Conservation (phyloP, 2,797 vertebrate species). For the Gouania willdenowi region DNA sequence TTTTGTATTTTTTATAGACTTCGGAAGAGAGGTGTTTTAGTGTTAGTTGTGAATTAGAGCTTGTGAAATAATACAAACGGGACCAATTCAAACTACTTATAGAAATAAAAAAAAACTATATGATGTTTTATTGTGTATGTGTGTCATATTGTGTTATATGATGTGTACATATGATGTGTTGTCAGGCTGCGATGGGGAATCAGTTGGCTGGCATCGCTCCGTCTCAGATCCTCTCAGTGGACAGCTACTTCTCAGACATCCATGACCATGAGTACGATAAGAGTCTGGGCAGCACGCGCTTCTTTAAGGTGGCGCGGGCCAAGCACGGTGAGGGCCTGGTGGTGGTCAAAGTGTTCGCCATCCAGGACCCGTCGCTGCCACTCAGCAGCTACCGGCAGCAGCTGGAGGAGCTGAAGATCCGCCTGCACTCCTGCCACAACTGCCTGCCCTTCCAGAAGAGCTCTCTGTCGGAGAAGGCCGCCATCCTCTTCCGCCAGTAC, state of each 20-base stretch:
- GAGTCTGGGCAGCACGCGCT: constrained; percentile 94
- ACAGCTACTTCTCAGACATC: constrained; percentile 97
- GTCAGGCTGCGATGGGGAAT: constrained; percentile 83
- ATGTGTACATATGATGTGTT: not conserved
- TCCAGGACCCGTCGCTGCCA: constrained; percentile 93
- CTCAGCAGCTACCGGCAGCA: constrained; percentile 94
- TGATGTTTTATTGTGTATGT: no score
- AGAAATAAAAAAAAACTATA: no score
- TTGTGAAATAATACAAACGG: no score
- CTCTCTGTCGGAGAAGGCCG: constrained; percentile 88
- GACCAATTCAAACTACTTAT: no score
- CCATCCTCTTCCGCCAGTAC: constrained; percentile 92
- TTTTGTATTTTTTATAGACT: no score
- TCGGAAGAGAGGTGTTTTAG: no score
- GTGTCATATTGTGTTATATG: not conserved
- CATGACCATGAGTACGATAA: constrained; percentile 96
- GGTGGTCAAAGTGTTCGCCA: constrained; percentile 96
- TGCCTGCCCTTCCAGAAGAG: constrained; percentile 95
- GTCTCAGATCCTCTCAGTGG: constrained; percentile 96
- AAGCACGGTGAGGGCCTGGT: constrained; percentile 93
- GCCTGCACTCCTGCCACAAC: constrained; percentile 90
- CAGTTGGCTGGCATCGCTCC: constrained; percentile 96
- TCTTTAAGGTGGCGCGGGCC: constrained; percentile 95
- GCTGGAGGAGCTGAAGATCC: constrained; percentile 94
- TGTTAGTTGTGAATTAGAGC: no score